Evolutionary conservation across 2,888 invertebrate genomes (phyloP).

Genomic region (Perizoma flavofasciatum): DNA sequence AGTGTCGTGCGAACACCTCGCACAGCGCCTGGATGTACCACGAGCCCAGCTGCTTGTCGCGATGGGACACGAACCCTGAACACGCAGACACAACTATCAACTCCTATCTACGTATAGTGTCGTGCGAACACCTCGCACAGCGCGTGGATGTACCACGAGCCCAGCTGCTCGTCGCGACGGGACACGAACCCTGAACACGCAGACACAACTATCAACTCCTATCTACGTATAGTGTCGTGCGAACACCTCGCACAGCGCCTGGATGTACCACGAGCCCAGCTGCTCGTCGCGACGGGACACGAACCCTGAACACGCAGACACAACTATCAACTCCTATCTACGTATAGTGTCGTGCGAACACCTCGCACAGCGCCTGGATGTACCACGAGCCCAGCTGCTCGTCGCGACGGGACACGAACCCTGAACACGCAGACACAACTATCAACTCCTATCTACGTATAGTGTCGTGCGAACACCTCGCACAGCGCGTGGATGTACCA

Average conservation of each 20-base stretch:
- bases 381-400: slow-evolving; percentile 86
- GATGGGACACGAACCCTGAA: slow-evolving; percentile 84
- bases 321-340: too few relatives aligned
- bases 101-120: too few relatives aligned
- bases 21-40: slow-evolving; percentile 90
- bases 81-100: too few relatives aligned
- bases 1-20: slow-evolving; percentile 86
- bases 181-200: slow-evolving; percentile 80
- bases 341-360: too few relatives aligned
- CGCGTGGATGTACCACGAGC: slow-evolving; percentile 89
- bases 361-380: slow-evolving; percentile 86
- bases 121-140: slow-evolving; percentile 87
- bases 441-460: too few relatives aligned
- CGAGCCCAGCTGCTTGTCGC: slow-evolving; percentile 84
- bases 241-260: slow-evolving; percentile 86
- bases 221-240: too few relatives aligned
- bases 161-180: slow-evolving; percentile 81
- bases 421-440: slow-evolving; percentile 50
- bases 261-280: slow-evolving; percentile 89
- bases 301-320: slow-evolving; percentile 66
- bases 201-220: too few relatives aligned
- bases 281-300: slow-evolving; percentile 84
- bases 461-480: slow-evolving; percentile 86
- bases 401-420: slow-evolving; percentile 85
- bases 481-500: slow-evolving; percentile 90